Evolutionary conservation across 2,888 invertebrate genomes (phyloP).

Genomic region (Tetragonula carbonaria): DNA sequence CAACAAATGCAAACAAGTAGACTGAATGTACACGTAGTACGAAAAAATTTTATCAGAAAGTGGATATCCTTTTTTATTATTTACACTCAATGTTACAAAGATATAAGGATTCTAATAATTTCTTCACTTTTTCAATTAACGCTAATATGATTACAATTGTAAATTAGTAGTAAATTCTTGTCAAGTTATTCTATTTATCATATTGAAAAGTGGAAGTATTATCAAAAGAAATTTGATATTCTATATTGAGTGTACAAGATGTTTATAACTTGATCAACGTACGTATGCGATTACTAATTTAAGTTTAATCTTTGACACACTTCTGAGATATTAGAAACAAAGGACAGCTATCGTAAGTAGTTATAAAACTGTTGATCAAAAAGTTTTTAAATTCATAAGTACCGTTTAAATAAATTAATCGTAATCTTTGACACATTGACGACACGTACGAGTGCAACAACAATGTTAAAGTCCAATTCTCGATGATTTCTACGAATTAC

Average conservation of each 20-base stretch:
- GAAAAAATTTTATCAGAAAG: constrained; percentile 43
- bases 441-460: not conserved
- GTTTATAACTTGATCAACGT: not conserved
- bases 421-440: not conserved
- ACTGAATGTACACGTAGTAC: not conserved
- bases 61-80: constrained; percentile 58
- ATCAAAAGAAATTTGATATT: constrained; percentile 7
- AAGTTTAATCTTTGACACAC: not conserved
- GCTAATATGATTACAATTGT: constrained; percentile 9
- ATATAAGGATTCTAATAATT: constrained; percentile 66
- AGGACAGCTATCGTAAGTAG: not conserved
- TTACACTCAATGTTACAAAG: constrained; percentile 72
- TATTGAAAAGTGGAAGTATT: constrained; percentile 2
- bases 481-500: constrained; percentile 14
- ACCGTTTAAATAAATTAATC: constrained; percentile 11
- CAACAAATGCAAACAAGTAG: constrained; percentile 64
- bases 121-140: constrained; percentile 8
- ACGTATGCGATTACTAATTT: not conserved
- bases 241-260: not conserved
- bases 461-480: not conserved
- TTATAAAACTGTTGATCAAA: constrained; percentile 16
- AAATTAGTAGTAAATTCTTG: constrained; percentile 17
- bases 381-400: constrained; percentile 39
- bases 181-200: constrained; percentile 4
- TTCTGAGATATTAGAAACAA: not conserved